Conservation (phyloP, 1,140 invertebrate species). For the Euglossa dilemma region DNA sequence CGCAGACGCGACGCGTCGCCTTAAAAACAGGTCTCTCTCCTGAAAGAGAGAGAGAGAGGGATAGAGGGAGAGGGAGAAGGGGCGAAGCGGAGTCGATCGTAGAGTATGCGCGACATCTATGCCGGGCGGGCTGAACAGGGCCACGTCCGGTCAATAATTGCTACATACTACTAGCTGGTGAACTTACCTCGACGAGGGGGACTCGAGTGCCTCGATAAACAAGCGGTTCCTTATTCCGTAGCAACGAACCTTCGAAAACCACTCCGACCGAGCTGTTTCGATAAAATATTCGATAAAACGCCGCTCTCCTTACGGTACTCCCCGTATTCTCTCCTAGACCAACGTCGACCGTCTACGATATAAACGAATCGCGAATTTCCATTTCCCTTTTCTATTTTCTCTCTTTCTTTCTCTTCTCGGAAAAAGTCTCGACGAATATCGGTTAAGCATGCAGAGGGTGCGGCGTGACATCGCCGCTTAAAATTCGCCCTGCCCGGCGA, state of each 20-base stretch:
- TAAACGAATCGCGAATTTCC: too few species aligned
- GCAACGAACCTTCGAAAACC: background rate
- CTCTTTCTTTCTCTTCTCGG: background rate
- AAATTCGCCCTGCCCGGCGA: background rate
- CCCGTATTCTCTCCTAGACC: too few species aligned
- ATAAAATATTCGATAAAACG: background rate
- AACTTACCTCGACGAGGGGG: background rate
- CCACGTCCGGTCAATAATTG: conserved; percentile 20
- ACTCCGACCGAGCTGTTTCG: background rate
- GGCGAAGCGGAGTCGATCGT: background rate
- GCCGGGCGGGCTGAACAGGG: background rate
- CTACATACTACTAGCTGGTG: background rate
- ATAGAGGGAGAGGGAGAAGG: too few species aligned
- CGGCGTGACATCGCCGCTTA: background rate
- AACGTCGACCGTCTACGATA: too few species aligned
- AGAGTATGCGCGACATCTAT: conserved; percentile 4
- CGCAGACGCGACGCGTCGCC: too few species aligned
- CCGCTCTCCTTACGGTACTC: background rate
- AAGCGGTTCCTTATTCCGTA: background rate
- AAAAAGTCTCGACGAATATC: background rate
- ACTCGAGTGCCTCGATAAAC: background rate
- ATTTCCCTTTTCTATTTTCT: too few species aligned
- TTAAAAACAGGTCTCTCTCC: background rate
- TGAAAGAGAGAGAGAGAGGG: too few species aligned
- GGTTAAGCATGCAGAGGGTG: background rate